phyloP scores from a whole-genome alignment of 2,113 vertebrate species.

The Morone chrysops region DNA sequence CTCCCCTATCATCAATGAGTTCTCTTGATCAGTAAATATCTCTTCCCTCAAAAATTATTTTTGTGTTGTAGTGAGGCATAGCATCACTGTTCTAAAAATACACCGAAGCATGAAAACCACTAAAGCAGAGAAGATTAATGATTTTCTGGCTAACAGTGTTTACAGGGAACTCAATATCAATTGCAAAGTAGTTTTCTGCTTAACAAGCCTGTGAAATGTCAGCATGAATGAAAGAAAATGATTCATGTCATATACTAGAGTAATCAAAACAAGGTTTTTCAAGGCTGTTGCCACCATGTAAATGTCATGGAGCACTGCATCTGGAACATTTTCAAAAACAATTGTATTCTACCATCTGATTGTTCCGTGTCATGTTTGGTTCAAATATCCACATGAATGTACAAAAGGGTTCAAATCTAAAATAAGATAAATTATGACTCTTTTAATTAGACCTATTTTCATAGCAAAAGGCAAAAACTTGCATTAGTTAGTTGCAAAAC shows the following conservation, averaged over 20 bases:
- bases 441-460: not conserved
- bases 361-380: no score
- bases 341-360: not conserved
- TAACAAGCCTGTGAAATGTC: constrained; percentile 41
- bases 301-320: not conserved
- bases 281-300: constrained; percentile 9
- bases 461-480: not conserved
- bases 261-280: constrained; percentile 2
- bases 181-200: constrained; percentile 43
- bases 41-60: constrained; percentile 4
- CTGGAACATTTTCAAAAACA: not conserved
- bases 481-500: not conserved
- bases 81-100: constrained; percentile 46
- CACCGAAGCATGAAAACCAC: constrained; percentile 35
- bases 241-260: constrained; percentile 6
- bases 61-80: constrained; percentile 25
- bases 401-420: not conserved
- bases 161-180: constrained; percentile 28
- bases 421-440: not conserved
- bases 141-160: constrained; percentile 43
- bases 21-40: constrained; percentile 30
- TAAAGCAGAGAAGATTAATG: constrained; percentile 35
- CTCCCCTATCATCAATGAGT: constrained; percentile 19
- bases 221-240: constrained; percentile 33
- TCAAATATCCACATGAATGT: no score